Conservation (phyloP, 2,797 vertebrate species). For the Zonotrichia albicollis region DNA sequence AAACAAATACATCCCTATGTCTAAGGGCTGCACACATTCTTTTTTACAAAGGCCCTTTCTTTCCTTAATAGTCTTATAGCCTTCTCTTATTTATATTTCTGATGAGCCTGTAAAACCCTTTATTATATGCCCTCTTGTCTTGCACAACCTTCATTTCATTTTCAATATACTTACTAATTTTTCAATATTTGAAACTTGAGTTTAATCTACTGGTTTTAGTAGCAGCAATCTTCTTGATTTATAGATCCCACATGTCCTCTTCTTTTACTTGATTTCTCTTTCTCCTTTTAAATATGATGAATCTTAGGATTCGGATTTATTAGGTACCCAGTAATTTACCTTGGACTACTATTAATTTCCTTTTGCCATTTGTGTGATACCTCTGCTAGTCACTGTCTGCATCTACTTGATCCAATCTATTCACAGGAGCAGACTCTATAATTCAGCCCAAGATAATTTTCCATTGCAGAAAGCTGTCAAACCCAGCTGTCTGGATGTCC, state of each 20-base stretch:
- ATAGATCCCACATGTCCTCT: background rate
- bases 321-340: background rate
- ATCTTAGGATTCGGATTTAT: background rate
- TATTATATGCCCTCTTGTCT: slow-evolving; percentile 16
- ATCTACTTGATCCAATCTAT: background rate
- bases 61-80: background rate
- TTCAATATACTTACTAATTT: slow-evolving; percentile 17
- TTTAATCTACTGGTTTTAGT: slow-evolving; percentile 14
- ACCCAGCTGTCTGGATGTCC: background rate
- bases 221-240: slow-evolving; percentile 24
- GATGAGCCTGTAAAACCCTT: slow-evolving; percentile 28
- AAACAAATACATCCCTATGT: background rate
- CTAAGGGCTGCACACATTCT: background rate
- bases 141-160: slow-evolving; percentile 24
- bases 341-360: background rate
- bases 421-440: background rate
- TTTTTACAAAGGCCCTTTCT: slow-evolving; percentile 20
- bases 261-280: slow-evolving; percentile 20
- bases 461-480: background rate
- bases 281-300: slow-evolving; percentile 22
- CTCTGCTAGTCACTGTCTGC: background rate
- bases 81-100: background rate
- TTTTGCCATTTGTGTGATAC: background rate
- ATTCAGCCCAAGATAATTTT: background rate
- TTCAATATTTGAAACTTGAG: slow-evolving; percentile 41